These are phyloP conservation scores for Limenitis arthemis DNA, from an alignment of 2,888 invertebrate genomes.

Conservation along the genomic window DNA sequence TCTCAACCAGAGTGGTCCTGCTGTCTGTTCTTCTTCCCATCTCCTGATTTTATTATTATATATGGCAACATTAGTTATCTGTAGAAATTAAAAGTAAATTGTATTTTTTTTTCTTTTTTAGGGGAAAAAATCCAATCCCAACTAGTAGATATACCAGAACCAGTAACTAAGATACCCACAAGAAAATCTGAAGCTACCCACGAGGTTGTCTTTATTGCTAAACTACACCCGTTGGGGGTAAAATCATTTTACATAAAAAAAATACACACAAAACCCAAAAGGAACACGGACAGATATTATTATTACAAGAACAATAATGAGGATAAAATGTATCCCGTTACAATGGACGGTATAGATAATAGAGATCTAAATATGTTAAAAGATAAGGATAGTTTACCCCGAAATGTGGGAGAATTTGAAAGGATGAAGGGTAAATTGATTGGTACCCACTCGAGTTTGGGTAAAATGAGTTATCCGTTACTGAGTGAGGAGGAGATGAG, in stretches of 20 bases:
- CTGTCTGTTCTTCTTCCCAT: too few relatives aligned
- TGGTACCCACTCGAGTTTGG: constrained; percentile 1
- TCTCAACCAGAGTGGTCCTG: too few relatives aligned
- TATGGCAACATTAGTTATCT: not conserved
- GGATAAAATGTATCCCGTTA: not conserved
- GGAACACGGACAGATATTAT: constrained; percentile 24
- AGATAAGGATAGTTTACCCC: constrained; percentile 13
- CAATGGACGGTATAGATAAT: constrained; percentile 14
- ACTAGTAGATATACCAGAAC: constrained; percentile 73
- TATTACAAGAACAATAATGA: constrained; percentile 27
- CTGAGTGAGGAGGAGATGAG: constrained; percentile 45
- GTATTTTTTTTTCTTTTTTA: constrained; percentile 31
- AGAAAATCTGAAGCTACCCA: constrained; percentile 74
- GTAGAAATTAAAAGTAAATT: not conserved
- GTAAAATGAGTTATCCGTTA: constrained; percentile 29
- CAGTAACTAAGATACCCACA: constrained; percentile 71
- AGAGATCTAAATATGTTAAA: constrained; percentile 12
- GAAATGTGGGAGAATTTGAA: constrained; percentile 16
- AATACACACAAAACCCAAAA: constrained; percentile 22
- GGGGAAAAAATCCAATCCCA: constrained; percentile 73
- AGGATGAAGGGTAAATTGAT: constrained; percentile 7
- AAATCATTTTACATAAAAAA: constrained; percentile 72
- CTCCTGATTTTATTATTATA: not conserved
- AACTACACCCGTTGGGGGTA: constrained; percentile 76
- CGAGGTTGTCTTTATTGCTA: constrained; percentile 82